Evolutionary conservation across 2,113 vertebrate genomes (phyloP), one percentile per base, ranked within the genome.

Genomic region (Cranoglanis bouderius): DNA sequence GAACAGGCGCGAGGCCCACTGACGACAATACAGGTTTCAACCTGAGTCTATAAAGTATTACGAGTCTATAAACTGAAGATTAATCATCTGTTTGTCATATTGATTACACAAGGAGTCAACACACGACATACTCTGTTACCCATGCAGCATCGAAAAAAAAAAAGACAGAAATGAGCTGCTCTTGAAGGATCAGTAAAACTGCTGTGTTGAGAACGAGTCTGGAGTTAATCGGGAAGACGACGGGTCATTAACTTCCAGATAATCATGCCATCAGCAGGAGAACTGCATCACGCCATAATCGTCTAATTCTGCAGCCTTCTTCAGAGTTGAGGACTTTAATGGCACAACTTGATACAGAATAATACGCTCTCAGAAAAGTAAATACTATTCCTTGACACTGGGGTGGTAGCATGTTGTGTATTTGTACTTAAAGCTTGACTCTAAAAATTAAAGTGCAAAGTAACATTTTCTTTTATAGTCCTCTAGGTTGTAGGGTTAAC

Each of bases 181-280:
- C 38, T 70, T n/a, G 78, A 72, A 57, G 53, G 67, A 84, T 84
- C 43, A 51, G 80, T 74, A 63, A 87, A 57, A 65, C 24, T 14
- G 40, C 61, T 12, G 61, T 32, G 43, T 85, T 51, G 61, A 29
- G 59, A 63, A 84, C 38, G 14, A 67, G 43, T 67, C 13, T 85
- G 83, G 61, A 65, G 83, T 46, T 85, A 85, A 85, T 85, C 83
- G 83, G 24, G 8, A 85, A 85, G 83, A 67, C 16, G 83, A n/a
- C 29, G 83, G 83, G 83, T 85, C 83, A 67, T 85, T 85, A 85
- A 65, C 43, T 85, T 67, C 83, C 83, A 24, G 83, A 85, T 85
- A 85, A 85, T 85, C 83, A 85, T 85, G 43, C 40, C 61, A 67
- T 85, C 63, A 85, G 43, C 40, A 55, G 81, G 81, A 83, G 55